Percentiles rank a stretch among this genome's conserved stretches.
These are phyloP conservation scores for Crenichthys baileyi DNA, from an alignment of 2,797 vertebrate species.

Conservation along the genomic window DNA sequence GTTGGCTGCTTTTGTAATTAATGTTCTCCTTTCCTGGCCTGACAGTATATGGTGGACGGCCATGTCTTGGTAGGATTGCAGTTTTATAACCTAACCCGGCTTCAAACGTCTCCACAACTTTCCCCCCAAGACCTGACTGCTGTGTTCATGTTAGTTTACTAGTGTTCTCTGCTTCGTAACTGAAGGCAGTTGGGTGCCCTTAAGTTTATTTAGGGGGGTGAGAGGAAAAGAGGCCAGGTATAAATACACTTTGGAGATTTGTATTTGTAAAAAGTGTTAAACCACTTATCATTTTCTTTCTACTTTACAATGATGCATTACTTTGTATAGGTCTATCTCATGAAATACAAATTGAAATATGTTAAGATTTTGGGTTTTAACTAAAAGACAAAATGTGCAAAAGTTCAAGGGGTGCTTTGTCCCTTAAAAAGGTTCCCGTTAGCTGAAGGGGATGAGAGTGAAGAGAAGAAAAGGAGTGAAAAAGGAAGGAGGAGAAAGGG, in stretches of 20 bases:
- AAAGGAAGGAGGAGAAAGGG: constrained; percentile 18
- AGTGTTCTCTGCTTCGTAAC: background rate
- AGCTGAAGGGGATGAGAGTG: background rate
- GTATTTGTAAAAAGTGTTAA: background rate
- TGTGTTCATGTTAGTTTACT: background rate
- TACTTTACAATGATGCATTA: background rate
- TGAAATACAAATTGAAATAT: background rate
- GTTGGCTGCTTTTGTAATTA: background rate
- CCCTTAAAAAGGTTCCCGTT: constrained; percentile 20
- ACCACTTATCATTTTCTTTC: background rate
- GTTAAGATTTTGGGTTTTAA: background rate
- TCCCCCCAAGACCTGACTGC: background rate
- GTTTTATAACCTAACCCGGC: background rate
- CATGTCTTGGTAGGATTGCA: background rate
- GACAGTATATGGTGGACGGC: background rate
- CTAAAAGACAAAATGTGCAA: background rate
- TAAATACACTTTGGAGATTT: background rate
- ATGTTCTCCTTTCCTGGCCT: background rate
- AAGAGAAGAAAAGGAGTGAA: background rate
- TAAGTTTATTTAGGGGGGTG: background rate
- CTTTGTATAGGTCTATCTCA: background rate
- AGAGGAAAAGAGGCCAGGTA: background rate
- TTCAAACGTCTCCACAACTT: background rate
- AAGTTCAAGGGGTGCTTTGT: background rate
- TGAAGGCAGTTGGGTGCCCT: background rate